A percentile compares a stretch with the other conserved stretches of the same genome.
phyloP scores from a whole-genome alignment of 1,140 invertebrate genomes.

The Calosoma granatense region DNA sequence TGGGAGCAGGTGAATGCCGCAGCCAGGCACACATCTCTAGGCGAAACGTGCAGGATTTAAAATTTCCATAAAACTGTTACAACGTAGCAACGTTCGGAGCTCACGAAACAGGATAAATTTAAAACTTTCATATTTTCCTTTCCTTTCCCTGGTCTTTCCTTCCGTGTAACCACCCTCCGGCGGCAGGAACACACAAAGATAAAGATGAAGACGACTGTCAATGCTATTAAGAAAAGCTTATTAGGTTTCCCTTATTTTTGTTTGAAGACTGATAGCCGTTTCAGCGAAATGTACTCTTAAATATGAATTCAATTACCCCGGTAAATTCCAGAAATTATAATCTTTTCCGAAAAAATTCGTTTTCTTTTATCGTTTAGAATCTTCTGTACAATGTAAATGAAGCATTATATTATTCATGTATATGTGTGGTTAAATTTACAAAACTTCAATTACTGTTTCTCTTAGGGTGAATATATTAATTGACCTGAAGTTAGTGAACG shows the following conservation, averaged over 20 bases:
- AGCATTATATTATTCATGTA: too few species aligned
- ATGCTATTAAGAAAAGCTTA: not conserved
- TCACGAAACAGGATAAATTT: conserved; percentile 6
- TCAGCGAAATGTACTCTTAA: too few species aligned
- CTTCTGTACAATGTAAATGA: too few species aligned
- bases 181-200: not conserved
- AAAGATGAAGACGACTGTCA: not conserved
- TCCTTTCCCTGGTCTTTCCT: not conserved
- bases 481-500: too few species aligned
- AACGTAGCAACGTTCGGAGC: not conserved
- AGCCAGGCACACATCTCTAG: not conserved
- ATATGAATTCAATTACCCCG: too few species aligned
- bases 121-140: conserved; percentile 8
- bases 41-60: not conserved
- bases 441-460: too few species aligned
- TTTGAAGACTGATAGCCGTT: too few species aligned
- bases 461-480: too few species aligned
- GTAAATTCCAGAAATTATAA: too few species aligned
- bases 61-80: not conserved
- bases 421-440: too few species aligned
- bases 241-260: not conserved
- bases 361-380: too few species aligned
- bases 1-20: not conserved
- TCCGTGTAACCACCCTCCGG: not conserved
- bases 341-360: too few species aligned